Conservation (phyloP, 2,888 invertebrate genomes). For the Theodoxus fluviatilis region DNA sequence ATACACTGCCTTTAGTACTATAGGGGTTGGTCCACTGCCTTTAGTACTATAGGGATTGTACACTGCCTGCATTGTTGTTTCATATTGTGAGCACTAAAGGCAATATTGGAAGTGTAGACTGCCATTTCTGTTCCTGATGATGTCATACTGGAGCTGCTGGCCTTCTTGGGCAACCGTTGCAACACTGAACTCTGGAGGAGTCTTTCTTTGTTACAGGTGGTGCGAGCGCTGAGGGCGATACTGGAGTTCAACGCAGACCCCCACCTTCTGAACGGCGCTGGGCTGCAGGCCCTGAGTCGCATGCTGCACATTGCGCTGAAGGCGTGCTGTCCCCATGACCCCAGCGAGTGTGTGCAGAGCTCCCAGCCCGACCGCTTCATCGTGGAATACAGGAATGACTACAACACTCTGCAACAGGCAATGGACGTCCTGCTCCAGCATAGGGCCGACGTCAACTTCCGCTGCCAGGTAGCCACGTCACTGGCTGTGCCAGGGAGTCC, state of each 20-base stretch:
- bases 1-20: too few species aligned
- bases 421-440: slow-evolving; percentile 53
- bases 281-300: slow-evolving; percentile 78
- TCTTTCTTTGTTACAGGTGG: slow-evolving; percentile 44
- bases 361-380: slow-evolving; percentile 76
- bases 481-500: too few species aligned
- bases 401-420: slow-evolving; percentile 44
- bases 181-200: too few species aligned
- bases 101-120: too few species aligned
- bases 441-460: slow-evolving; percentile 49
- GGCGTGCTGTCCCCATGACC: slow-evolving; percentile 76
- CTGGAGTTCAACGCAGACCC: slow-evolving; percentile 61
- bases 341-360: slow-evolving; percentile 75
- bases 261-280: slow-evolving; percentile 67
- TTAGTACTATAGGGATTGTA: too few species aligned
- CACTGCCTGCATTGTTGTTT: too few species aligned
- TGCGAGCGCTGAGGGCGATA: slow-evolving; percentile 51
- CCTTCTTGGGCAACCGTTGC: too few species aligned
- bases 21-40: too few species aligned
- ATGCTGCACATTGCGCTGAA: slow-evolving; percentile 68
- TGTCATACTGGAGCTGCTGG: too few species aligned
- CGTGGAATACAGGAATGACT: slow-evolving; percentile 68
- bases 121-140: too few species aligned
- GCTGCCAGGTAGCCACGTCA: too few species aligned
- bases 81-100: too few species aligned